phyloP scores from a whole-genome alignment of 2,888 invertebrate genomes.

The Pyrocoelia pectoralis region DNA sequence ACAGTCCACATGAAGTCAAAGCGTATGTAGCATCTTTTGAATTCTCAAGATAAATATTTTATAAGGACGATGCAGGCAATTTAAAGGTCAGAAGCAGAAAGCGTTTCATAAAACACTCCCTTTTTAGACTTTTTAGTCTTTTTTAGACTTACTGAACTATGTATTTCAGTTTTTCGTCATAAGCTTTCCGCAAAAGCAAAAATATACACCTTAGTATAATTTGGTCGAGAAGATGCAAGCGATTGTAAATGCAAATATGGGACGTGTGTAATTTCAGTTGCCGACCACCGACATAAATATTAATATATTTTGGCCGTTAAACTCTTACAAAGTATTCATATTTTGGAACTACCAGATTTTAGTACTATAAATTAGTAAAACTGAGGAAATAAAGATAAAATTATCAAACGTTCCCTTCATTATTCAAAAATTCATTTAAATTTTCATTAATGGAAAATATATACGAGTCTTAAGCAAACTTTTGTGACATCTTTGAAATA shows the following conservation, averaged over 20 bases:
- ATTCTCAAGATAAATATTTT: neutral
- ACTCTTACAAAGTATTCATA: no score
- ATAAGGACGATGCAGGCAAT: neutral
- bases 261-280: neutral
- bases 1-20: neutral
- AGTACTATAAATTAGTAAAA: neutral
- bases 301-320: neutral
- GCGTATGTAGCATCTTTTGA: slow-evolving; percentile 1
- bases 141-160: neutral
- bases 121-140: neutral
- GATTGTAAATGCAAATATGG: neutral
- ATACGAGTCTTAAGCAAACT: neutral
- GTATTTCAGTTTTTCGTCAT: neutral
- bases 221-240: neutral
- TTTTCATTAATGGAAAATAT: neutral
- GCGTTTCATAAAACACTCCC: neutral
- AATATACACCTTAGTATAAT: neutral
- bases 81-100: neutral
- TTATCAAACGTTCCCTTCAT: neutral
- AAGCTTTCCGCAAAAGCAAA: neutral
- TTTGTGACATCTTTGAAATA: neutral
- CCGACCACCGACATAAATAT: neutral
- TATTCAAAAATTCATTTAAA: neutral
- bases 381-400: neutral
- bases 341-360: neutral